These are phyloP conservation scores for Acrocephalus arundinaceus DNA, from an alignment of 2,113 vertebrate species.

Conservation along the genomic window DNA sequence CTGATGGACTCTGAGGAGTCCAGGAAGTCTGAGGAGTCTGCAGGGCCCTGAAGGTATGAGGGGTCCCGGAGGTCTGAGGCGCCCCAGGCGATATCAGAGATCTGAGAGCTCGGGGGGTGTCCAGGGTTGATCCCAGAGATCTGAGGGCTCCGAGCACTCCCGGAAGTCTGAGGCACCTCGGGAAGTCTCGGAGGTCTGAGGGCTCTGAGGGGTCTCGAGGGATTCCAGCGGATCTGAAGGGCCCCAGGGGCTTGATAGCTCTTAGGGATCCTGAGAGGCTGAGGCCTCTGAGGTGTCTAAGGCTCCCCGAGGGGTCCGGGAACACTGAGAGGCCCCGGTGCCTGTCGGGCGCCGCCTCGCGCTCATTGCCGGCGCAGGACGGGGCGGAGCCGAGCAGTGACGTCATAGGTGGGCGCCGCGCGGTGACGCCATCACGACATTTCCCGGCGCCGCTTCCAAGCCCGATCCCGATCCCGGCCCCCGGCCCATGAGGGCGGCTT, in stretches of 20 bases:
- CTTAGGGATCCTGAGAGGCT: not conserved
- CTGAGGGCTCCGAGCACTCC: too few relatives aligned
- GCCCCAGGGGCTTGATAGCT: not conserved
- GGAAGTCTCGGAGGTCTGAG: not conserved
- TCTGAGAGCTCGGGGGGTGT: too few relatives aligned
- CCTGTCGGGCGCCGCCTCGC: not conserved
- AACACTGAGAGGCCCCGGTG: rapidly evolving
- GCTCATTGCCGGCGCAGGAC: not conserved
- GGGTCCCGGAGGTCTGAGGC: not conserved
- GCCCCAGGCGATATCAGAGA: too few relatives aligned
- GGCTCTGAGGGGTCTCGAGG: not conserved
- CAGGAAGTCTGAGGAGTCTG: not conserved
- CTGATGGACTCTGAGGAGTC: not conserved
- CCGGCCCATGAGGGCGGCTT: not conserved
- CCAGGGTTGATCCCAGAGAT: too few relatives aligned
- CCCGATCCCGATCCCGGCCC: not conserved
- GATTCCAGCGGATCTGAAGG: not conserved
- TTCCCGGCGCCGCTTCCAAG: not conserved
- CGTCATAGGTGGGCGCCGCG: not conserved
- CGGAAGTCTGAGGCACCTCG: too few relatives aligned
- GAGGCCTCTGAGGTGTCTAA: too few relatives aligned
- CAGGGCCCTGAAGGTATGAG: not conserved
- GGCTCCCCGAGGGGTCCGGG: rapidly evolving
- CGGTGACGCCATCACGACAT: not conserved
- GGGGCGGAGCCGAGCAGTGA: not conserved